Conservation (phyloP, 2,888 invertebrate genomes). For the Xanthorhoe designata region DNA sequence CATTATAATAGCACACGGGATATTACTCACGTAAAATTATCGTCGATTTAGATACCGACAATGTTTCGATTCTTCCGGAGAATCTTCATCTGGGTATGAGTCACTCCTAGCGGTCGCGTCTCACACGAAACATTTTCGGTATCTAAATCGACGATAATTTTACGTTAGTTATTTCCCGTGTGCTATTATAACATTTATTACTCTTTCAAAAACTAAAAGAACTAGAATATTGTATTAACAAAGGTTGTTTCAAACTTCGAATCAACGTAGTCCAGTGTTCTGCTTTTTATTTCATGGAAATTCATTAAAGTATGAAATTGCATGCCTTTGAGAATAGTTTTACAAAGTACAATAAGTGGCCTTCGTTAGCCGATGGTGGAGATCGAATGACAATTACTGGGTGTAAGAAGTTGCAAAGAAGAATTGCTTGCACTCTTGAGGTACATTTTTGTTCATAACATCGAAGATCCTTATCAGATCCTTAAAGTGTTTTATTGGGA, state of each 20-base stretch:
- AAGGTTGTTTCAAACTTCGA: conserved; percentile 6
- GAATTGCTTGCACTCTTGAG: neutral
- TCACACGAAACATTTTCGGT: no score
- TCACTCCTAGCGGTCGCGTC: no score
- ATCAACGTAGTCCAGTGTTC: conserved; percentile 2
- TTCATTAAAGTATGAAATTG: conserved; percentile 17
- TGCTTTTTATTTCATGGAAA: conserved; percentile 5
- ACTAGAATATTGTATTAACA: neutral
- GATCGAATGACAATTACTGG: conserved; percentile 32
- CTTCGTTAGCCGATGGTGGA: conserved; percentile 28
- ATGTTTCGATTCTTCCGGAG: no score
- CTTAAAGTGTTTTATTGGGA: no score
- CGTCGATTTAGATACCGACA: no score
- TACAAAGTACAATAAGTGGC: conserved; percentile 25
- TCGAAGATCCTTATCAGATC: no score
- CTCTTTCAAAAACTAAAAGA: neutral
- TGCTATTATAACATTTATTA: neutral
- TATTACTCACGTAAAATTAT: no score
- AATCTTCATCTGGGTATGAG: no score
- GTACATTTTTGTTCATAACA: no score
- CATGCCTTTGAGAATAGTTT: conserved; percentile 27
- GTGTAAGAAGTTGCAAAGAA: conserved; percentile 1
- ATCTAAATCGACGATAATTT: no score
- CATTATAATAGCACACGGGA: no score
- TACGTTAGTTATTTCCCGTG: no score